A percentile compares a stretch with the other conserved stretches of the same genome.
phyloP scores from a whole-genome alignment of 2,797 vertebrate species.

The Gymnothorax reevesii region DNA sequence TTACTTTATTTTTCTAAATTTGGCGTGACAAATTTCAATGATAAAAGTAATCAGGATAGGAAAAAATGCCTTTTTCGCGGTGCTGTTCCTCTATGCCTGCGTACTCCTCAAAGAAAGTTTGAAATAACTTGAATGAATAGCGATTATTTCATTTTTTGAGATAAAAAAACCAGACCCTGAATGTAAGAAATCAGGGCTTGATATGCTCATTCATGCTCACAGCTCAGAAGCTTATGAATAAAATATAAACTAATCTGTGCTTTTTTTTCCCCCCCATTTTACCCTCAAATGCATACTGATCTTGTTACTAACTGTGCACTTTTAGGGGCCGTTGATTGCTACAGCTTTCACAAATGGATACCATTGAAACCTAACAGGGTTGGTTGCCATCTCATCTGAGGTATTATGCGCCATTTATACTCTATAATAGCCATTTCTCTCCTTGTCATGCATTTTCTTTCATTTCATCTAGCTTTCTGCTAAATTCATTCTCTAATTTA shows the following conservation, averaged over 20 bases:
- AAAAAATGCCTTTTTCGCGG: no score
- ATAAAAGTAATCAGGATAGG: no score
- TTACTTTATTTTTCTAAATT: no score
- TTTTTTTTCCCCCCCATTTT: conserved; percentile 53
- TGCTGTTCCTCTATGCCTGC: no score
- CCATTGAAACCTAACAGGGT: conserved; percentile 91
- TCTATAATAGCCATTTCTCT: conserved; percentile 62
- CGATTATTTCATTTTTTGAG: not conserved
- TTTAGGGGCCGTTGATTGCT: conserved; percentile 95
- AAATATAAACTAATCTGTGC: conserved; percentile 46
- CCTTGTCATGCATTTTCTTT: not conserved
- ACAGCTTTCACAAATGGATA: conserved; percentile 97
- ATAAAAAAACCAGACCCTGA: not conserved
- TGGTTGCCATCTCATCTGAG: conserved; percentile 88
- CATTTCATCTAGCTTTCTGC: not conserved
- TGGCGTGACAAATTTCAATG: no score
- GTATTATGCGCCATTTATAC: conserved; percentile 79
- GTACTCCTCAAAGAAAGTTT: not conserved
- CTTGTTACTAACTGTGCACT: conserved; percentile 88
- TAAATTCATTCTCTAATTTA: not conserved
- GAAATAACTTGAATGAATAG: not conserved
- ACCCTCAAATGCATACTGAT: conserved; percentile 78
- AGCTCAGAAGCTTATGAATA: conserved; percentile 62
- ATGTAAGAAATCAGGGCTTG: not conserved
- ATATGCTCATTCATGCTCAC: conserved; percentile 81